A percentile compares a stretch with the other conserved stretches of the same genome.
phyloP scores from a whole-genome alignment of 2,113 vertebrate genomes.

The Helogale parvula region DNA sequence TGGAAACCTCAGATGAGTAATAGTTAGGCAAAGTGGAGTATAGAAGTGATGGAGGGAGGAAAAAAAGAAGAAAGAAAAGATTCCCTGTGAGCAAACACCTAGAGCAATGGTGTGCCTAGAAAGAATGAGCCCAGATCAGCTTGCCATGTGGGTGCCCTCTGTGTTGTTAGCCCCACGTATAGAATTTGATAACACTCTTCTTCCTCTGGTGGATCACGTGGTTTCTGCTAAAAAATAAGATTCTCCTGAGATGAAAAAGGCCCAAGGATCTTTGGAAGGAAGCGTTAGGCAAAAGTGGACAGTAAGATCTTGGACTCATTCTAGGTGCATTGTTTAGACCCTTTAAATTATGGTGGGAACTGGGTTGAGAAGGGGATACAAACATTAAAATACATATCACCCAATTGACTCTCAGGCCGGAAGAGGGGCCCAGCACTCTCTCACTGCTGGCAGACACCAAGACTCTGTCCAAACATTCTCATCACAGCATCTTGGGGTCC shows the following conservation, averaged over 20 bases:
- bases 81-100: background rate
- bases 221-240: background rate
- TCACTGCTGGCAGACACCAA: background rate
- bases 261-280: background rate
- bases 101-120: background rate
- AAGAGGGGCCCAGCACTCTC: background rate
- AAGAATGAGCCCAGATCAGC: background rate
- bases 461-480: background rate
- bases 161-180: background rate
- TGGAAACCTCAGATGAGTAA: background rate
- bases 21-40: background rate
- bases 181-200: background rate
- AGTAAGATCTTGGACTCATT: background rate
- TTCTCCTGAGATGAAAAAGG: background rate
- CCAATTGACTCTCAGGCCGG: background rate
- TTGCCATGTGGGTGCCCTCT: accelerated
- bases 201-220: background rate
- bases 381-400: background rate
- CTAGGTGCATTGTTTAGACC: background rate
- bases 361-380: background rate
- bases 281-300: background rate
- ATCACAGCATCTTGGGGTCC: background rate
- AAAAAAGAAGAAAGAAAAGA: background rate
- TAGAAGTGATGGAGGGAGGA: background rate
- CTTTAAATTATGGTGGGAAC: background rate